These are phyloP conservation scores for Chionomys nivalis DNA, from an alignment of 2,113 vertebrate genomes.

Conservation along the genomic window DNA sequence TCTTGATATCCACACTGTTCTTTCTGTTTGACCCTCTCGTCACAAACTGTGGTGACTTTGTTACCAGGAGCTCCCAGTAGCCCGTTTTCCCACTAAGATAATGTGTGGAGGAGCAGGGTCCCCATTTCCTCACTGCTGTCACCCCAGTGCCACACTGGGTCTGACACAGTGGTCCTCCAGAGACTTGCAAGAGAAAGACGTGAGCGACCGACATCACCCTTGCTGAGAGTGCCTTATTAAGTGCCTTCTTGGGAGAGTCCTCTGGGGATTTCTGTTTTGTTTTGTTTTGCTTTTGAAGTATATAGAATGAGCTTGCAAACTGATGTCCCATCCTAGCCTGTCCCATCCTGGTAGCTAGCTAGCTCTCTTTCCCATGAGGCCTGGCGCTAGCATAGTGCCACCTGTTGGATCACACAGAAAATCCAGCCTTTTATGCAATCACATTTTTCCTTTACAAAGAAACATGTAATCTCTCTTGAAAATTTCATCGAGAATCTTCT, in stretches of 20 bases:
- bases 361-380: not conserved
- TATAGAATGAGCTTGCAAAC: not conserved
- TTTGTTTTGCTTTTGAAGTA: not conserved
- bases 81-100: not conserved
- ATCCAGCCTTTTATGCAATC: not conserved
- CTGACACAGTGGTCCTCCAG: not conserved
- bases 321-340: not conserved
- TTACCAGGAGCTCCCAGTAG: not conserved
- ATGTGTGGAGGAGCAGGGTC: not conserved
- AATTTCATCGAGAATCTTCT: not conserved
- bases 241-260: not conserved
- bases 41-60: not conserved
- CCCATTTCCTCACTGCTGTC: not conserved
- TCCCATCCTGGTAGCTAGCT: not conserved
- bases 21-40: not conserved
- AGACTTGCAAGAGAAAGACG: not conserved
- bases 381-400: constrained; percentile 6
- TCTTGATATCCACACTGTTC: not conserved
- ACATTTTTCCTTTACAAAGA: not conserved
- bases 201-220: not conserved
- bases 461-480: not conserved
- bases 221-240: not conserved
- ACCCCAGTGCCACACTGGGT: not conserved
- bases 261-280: not conserved
- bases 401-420: constrained; percentile 63